Evolutionary conservation across 2,113 vertebrate species (phyloP).

Genomic region (Corydoras sp.): DNA sequence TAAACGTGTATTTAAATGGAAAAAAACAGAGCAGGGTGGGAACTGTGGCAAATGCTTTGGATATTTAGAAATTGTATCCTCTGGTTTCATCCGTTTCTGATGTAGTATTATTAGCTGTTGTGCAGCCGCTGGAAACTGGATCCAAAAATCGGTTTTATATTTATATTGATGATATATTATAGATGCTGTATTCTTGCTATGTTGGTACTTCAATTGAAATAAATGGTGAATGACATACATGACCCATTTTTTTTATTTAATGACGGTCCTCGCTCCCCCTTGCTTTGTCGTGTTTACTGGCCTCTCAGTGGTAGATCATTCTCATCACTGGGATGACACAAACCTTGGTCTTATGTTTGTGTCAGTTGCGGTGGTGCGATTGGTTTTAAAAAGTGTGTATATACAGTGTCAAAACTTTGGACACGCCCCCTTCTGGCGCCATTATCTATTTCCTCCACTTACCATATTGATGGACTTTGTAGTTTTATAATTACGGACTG

Average conservation of each 20-base stretch:
- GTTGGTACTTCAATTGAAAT: slow-evolving; percentile 45
- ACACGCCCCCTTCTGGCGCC: no score
- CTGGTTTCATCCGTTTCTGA: slow-evolving; percentile 31
- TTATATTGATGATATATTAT: slow-evolving; percentile 48
- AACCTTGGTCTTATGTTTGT: no score
- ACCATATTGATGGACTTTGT: no score
- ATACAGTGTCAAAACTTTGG: no score
- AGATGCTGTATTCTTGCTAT: slow-evolving; percentile 54
- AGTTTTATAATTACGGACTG: no score
- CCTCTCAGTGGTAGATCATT: no score
- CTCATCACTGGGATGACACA: no score
- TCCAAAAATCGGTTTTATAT: slow-evolving; percentile 50
- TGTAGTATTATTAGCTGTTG: slow-evolving; percentile 50
- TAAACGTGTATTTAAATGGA: slow-evolving; percentile 4
- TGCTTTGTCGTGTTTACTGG: no score
- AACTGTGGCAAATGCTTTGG: slow-evolving; percentile 1
- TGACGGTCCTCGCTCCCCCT: no score
- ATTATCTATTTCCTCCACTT: no score
- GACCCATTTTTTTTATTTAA: not conserved
- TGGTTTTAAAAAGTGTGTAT: no score
- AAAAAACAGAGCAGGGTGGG: slow-evolving; percentile 3
- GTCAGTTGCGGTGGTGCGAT: no score
- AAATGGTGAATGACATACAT: slow-evolving; percentile 44
- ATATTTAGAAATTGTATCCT: slow-evolving; percentile 33
- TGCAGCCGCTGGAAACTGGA: slow-evolving; percentile 47